Percentiles rank a stretch among this genome's conserved stretches.
phyloP scores from a whole-genome alignment of 2,797 vertebrate genomes.

The Limnodromus scolopaceus region DNA sequence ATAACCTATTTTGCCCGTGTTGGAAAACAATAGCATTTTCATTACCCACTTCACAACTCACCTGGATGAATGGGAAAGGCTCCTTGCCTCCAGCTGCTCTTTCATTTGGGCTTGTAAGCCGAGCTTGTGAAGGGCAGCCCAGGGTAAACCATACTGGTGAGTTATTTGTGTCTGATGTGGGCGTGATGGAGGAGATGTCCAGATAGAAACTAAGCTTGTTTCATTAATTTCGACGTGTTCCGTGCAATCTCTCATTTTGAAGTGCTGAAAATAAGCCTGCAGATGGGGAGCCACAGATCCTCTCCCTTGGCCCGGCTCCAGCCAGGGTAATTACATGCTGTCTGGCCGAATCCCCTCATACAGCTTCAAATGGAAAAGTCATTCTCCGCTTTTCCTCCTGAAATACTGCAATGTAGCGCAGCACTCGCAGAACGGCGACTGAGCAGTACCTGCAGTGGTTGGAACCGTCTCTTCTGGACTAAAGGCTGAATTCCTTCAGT shows the following conservation, averaged over 20 bases:
- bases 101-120: neutral
- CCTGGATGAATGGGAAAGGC: neutral
- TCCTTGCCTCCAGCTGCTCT: neutral
- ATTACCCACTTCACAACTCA: neutral
- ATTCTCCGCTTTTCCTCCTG: neutral
- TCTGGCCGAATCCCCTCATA: neutral
- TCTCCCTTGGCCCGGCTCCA: neutral
- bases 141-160: neutral
- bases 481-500: neutral
- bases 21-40: neutral
- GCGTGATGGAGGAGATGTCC: neutral
- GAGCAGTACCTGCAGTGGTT: neutral
- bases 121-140: neutral
- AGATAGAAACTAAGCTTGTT: neutral
- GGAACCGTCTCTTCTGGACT: neutral
- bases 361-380: neutral
- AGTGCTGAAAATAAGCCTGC: constrained; percentile 4
- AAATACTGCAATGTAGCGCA: neutral
- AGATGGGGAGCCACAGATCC: neutral
- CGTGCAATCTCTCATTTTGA: neutral
- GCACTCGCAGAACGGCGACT: fast-evolving
- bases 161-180: neutral
- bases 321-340: neutral
- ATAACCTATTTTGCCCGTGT: neutral
- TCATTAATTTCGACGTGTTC: neutral